Evolutionary conservation across 2,797 vertebrate genomes (phyloP), one percentile per base, ranked within the genome.

Genomic region (Arctocebus calabarensis): DNA sequence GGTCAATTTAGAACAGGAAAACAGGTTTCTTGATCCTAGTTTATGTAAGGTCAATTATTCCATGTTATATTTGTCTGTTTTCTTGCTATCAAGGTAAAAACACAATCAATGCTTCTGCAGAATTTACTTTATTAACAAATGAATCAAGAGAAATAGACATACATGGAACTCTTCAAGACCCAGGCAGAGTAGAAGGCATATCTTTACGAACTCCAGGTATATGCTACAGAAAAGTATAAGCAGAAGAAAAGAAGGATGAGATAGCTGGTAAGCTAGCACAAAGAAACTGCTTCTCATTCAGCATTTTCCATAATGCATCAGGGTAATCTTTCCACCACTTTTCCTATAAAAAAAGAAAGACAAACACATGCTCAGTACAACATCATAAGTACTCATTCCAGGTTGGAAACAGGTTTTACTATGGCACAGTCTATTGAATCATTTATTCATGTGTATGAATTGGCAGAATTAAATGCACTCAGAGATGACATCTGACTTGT

Each of bases 281-380:
- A 17, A 0, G 84, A 84, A 48, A 12, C 0, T 9, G 22, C 62
- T 4, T 62, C n/a, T 43, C 45, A n/a, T 88, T 98, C 97, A 98
- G 96, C 98, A 98, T 93, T 98, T 97, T 74, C 98, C 98, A 62
- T 88, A 29, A 81, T 98, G 98, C 79, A 97, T 98, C 97, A 98
- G 95, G 61, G 55, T 98, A 84, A 98, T 98, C 84, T 97, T 98
- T 48, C 98, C 98, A 96, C 97, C 97, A 40, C 97, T 98, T 96
- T 96, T 98, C 97, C 98, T 98, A 84, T 45, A 84, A 97, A 96
- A 97, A 97, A 43, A 84, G 37, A 91, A 84, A 86, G 22, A 93
- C 3, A 92, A 52, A 91, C 1, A 66, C 2, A 71, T 4, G 61
- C 17, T 93, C 0, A 83, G 25, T 73, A 23, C 1, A 91, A 20